Conservation (phyloP, 2,797 vertebrate genomes). For the Hydrolagus colliei region DNA sequence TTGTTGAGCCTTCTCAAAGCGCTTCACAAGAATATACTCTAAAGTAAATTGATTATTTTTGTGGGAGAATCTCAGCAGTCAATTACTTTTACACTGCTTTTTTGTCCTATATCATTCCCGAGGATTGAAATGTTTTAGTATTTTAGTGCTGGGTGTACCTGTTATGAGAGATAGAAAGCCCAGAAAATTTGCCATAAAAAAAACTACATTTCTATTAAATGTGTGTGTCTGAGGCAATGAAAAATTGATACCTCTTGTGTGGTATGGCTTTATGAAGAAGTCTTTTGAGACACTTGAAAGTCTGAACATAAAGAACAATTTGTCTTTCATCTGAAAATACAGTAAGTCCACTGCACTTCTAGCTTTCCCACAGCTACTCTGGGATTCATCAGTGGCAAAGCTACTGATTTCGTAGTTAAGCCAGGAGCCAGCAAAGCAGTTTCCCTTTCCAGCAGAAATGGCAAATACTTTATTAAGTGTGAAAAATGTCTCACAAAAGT, state of each 20-base stretch:
- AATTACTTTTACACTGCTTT: neutral
- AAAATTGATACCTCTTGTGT: conserved; percentile 32
- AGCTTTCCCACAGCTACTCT: conserved; percentile 29
- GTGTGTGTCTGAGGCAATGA: conserved; percentile 33
- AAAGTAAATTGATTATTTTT: too few relatives aligned
- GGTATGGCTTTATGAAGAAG: conserved; percentile 32
- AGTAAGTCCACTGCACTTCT: conserved; percentile 30
- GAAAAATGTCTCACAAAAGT: conserved; percentile 31
- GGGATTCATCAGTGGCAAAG: conserved; percentile 13
- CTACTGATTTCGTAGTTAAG: conserved; percentile 33
- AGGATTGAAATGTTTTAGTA: neutral
- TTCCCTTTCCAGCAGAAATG: conserved; percentile 22
- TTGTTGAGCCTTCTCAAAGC: too few relatives aligned
- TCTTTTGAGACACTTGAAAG: conserved; percentile 34
- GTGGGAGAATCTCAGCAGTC: too few relatives aligned
- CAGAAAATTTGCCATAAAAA: neutral
- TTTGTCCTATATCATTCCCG: neutral
- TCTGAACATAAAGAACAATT: conserved; percentile 37
- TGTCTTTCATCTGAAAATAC: conserved; percentile 39
- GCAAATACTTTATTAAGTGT: conserved; percentile 36
- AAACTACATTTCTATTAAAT: neutral
- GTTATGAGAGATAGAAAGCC: neutral
- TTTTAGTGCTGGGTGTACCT: neutral
- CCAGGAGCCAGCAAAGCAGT: conserved; percentile 34
- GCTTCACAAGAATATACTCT: too few relatives aligned